Evolutionary conservation across 1,140 invertebrate genomes (phyloP).

Genomic region (Palaemon carinicauda): DNA sequence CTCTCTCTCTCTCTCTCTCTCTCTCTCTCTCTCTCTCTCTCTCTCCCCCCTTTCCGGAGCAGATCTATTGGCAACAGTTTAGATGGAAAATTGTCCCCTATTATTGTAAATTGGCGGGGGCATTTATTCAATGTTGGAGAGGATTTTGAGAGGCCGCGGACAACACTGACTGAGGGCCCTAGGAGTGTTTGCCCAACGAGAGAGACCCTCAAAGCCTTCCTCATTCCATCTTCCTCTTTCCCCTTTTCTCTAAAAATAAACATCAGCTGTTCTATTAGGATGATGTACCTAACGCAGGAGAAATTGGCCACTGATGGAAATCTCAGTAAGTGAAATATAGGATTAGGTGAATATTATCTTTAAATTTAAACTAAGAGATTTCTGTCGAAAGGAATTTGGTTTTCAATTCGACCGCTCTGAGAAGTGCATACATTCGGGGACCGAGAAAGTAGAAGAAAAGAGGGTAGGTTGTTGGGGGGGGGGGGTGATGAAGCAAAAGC

Average conservation of each 20-base stretch:
- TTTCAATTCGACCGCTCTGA: too few species aligned
- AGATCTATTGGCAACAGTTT: neutral
- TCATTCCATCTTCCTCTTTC: neutral
- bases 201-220: neutral
- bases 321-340: too few species aligned
- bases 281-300: too few species aligned
- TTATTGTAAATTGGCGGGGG: constrained; percentile 15
- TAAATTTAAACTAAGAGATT: too few species aligned
- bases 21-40: neutral
- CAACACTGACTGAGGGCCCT: neutral
- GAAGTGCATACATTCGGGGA: too few species aligned
- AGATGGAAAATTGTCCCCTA: constrained; percentile 12
- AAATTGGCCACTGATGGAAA: too few species aligned
- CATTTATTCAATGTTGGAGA: neutral
- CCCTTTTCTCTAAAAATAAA: neutral
- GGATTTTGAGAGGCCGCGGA: neutral
- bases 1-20: too few species aligned
- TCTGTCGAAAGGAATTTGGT: too few species aligned
- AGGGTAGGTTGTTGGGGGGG: too few species aligned
- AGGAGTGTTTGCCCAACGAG: neutral
- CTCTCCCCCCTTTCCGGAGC: neutral
- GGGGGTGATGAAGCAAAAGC: neutral
- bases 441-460: too few species aligned
- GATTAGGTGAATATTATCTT: too few species aligned
- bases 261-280: too few species aligned